Conservation (phyloP, 2,797 vertebrate species). For the Sebastes hubbsi region DNA sequence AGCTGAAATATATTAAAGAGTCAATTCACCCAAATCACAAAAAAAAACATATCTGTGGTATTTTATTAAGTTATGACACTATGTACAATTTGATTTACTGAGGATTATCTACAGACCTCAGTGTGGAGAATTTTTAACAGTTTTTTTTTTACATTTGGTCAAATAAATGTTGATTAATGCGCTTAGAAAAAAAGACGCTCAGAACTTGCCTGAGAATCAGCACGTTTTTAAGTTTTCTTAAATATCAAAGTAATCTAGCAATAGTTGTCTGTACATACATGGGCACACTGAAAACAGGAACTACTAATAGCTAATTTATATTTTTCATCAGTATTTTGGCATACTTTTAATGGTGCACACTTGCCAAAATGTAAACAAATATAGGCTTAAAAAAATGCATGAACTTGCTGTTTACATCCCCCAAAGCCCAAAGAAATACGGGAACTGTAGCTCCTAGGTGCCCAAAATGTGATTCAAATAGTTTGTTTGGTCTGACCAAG, state of each 20-base stretch:
- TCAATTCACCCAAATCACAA: conserved; percentile 23
- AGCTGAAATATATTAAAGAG: neutral
- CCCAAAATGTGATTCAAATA: neutral
- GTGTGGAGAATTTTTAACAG: neutral
- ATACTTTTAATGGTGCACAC: neutral
- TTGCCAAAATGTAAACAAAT: neutral
- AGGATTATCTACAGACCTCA: neutral
- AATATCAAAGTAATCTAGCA: too few species aligned
- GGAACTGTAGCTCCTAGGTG: neutral
- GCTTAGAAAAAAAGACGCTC: too few species aligned
- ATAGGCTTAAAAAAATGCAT: neutral
- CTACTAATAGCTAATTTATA: too few species aligned
- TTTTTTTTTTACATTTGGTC: neutral
- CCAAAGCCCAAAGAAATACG: neutral
- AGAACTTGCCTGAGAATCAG: too few species aligned
- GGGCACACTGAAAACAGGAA: too few species aligned
- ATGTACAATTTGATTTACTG: neutral
- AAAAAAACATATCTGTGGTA: neutral
- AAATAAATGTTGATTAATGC: neutral
- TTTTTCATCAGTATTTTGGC: too few species aligned
- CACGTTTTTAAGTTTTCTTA: too few species aligned
- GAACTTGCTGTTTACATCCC: neutral
- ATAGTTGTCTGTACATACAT: too few species aligned
- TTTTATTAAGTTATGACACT: neutral
- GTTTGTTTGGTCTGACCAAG: neutral